These are phyloP conservation scores for Lacanobia oleracea DNA, from an alignment of 2,888 invertebrate genomes.

Conservation along the genomic window DNA sequence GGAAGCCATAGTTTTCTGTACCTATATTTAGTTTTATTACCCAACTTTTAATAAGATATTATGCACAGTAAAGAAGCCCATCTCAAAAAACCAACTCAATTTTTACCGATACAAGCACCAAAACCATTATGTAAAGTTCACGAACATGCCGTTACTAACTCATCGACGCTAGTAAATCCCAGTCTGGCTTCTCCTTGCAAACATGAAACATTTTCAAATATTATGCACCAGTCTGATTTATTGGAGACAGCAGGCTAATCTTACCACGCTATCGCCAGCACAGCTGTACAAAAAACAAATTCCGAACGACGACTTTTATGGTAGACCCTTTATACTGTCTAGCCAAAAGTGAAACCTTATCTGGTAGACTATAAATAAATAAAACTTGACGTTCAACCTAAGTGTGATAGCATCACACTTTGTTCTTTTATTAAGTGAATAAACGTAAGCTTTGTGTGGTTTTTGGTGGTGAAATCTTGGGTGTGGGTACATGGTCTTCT, in stretches of 20 bases:
- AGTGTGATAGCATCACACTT: constrained; percentile 53
- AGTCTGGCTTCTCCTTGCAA: constrained; percentile 38
- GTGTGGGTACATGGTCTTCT: no score
- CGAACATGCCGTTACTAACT: constrained; percentile 32
- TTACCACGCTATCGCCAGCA: constrained; percentile 55
- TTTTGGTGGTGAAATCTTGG: neutral
- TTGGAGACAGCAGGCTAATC: constrained; percentile 59
- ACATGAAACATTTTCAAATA: constrained; percentile 64
- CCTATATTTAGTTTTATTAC: no score
- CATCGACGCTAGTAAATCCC: constrained; percentile 48
- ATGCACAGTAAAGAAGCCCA: neutral
- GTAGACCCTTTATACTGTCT: constrained; percentile 54
- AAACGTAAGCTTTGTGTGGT: constrained; percentile 4
- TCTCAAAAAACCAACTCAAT: neutral
- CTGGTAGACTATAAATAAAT: constrained; percentile 56
- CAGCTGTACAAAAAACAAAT: constrained; percentile 57
- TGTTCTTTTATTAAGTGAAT: constrained; percentile 43
- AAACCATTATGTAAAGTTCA: constrained; percentile 14
- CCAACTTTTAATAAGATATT: neutral
- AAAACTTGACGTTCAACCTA: constrained; percentile 55
- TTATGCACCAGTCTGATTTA: constrained; percentile 63
- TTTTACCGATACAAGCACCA: neutral
- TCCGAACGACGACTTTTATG: constrained; percentile 52
- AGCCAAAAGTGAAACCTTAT: constrained; percentile 62
- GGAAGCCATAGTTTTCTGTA: no score